Evolutionary conservation across 2,797 vertebrate species (phyloP).

Genomic region (Muscicapa striata): DNA sequence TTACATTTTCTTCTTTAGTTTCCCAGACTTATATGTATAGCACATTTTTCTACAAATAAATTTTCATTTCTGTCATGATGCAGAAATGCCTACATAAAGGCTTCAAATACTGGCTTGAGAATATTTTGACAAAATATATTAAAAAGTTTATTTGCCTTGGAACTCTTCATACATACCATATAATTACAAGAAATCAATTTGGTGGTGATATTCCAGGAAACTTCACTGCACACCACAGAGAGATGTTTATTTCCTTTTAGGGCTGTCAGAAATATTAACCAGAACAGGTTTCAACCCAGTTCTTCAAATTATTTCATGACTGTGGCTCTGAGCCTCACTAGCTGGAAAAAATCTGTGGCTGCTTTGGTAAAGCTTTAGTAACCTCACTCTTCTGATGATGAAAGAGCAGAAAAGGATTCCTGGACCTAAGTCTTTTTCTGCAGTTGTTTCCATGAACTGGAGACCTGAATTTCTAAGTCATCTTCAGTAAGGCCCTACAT

Average conservation of each 20-base stretch:
- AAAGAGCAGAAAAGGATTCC: not conserved
- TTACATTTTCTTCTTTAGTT: not conserved
- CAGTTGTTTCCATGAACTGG: not conserved
- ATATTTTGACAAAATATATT: not conserved
- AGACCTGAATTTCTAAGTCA: slow-evolving; percentile 16
- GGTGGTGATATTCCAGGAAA: slow-evolving; percentile 18
- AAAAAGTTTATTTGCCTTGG: slow-evolving; percentile 5
- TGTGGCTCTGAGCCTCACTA: not conserved
- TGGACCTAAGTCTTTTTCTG: not conserved
- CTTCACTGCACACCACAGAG: not conserved
- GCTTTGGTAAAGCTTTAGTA: not conserved
- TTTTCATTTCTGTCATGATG: not conserved
- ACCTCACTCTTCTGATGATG: not conserved
- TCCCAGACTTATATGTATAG: not conserved
- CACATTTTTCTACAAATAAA: not conserved
- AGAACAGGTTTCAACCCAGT: not conserved
- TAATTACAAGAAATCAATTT: slow-evolving; percentile 23
- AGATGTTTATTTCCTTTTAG: not conserved
- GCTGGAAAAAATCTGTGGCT: not conserved
- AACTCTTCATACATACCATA: not conserved
- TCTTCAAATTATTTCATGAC: slow-evolving; percentile 10
- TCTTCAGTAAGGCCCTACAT: not conserved
- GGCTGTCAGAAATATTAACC: not conserved
- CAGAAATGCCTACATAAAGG: not conserved
- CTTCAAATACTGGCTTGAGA: not conserved